Percentiles rank a stretch among this genome's conserved stretches.
phyloP scores from a whole-genome alignment of 2,113 vertebrate genomes.

The Synchiropus splendidus region DNA sequence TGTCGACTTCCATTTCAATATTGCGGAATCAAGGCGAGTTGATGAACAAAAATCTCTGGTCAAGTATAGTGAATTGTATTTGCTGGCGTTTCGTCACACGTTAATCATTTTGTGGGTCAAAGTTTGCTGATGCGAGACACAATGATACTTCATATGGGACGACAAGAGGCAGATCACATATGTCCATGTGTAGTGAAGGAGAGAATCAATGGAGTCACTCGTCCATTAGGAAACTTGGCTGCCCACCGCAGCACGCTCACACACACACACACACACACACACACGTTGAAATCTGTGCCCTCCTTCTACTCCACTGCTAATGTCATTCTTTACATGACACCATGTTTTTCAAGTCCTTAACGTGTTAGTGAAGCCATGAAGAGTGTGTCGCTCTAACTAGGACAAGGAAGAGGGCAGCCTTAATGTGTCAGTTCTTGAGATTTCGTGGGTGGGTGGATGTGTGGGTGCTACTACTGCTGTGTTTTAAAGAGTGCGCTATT shows the following conservation, averaged over 20 bases:
- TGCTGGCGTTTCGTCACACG: no score
- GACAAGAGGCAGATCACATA: constrained; percentile 21
- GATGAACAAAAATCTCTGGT: no score
- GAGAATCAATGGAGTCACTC: constrained; percentile 25
- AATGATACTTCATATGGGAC: not conserved
- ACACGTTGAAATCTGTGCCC: constrained; percentile 22
- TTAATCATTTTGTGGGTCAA: no score
- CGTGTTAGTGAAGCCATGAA: constrained; percentile 36
- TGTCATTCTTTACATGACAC: constrained; percentile 50
- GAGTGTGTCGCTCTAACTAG: constrained; percentile 35
- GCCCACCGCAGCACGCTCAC: constrained; percentile 3
- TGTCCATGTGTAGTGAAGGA: constrained; percentile 24
- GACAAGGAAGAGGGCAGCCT: constrained; percentile 32
- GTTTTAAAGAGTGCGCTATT: constrained; percentile 44
- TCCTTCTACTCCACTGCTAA: constrained; percentile 55
- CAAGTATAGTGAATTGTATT: no score
- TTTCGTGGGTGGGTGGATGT: constrained; percentile 2
- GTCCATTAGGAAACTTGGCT: constrained; percentile 10
- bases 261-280: no score
- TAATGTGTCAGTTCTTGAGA: constrained; percentile 16
- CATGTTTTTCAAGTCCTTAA: constrained; percentile 32
- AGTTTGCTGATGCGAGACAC: not conserved
- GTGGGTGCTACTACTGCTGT: constrained; percentile 11
- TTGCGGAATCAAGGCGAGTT: no score
- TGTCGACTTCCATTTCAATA: no score